Conservation (phyloP, 2,888 invertebrate species). For the Dermolepida albohirtum region DNA sequence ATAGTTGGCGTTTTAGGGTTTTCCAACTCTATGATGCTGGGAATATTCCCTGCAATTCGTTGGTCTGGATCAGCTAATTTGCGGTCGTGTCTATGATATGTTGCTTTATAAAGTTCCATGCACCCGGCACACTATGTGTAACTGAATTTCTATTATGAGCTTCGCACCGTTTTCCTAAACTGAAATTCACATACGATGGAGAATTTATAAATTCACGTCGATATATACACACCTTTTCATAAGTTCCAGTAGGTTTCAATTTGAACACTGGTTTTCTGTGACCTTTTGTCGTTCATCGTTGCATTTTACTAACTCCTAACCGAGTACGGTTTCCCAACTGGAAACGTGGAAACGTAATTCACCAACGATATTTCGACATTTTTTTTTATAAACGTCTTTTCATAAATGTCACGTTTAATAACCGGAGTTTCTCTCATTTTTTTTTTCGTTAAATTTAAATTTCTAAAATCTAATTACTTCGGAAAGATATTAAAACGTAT, state of each 20-base stretch:
- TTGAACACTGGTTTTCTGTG: constrained; percentile 1
- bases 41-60: constrained; percentile 39
- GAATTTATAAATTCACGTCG: too few relatives aligned
- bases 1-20: constrained; percentile 38
- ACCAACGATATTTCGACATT: too few relatives aligned
- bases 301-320: constrained; percentile 15
- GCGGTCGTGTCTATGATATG: constrained; percentile 43
- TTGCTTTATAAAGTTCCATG: constrained; percentile 30
- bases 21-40: constrained; percentile 31
- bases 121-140: background rate
- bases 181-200: constrained; percentile 14
- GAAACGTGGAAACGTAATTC: too few relatives aligned
- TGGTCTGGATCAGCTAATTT: constrained; percentile 43
- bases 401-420: too few relatives aligned
- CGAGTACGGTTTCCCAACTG: background rate
- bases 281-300: constrained; percentile 20
- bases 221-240: too few relatives aligned
- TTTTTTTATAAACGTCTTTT: too few relatives aligned
- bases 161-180: constrained; percentile 1
- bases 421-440: too few relatives aligned
- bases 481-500: too few relatives aligned
- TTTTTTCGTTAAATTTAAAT: too few relatives aligned
- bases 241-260: too few relatives aligned
- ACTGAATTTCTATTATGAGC: constrained; percentile 40
- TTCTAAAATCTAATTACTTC: too few relatives aligned